Evolutionary conservation across 2,888 invertebrate species (phyloP).

Genomic region (Daptonema setosum): DNA sequence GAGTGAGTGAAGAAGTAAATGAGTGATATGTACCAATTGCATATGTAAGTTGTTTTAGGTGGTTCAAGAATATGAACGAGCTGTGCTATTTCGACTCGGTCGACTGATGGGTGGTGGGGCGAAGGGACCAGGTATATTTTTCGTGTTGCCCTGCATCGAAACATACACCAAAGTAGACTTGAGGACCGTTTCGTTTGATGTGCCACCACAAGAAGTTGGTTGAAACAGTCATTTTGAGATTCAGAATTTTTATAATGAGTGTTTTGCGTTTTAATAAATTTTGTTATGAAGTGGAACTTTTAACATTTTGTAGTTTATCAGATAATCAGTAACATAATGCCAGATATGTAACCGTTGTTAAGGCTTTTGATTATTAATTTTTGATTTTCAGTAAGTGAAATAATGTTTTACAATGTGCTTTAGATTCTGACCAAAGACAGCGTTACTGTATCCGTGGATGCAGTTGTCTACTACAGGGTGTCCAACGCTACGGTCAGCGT

Average conservation of each 20-base stretch:
- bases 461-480: constrained; percentile 42
- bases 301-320: too few species aligned
- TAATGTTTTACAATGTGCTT: too few species aligned
- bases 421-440: constrained; percentile 91
- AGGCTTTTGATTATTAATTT: too few species aligned
- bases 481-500: constrained; percentile 89
- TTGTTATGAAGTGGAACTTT: too few species aligned
- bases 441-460: constrained; percentile 88
- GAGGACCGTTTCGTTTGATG: constrained; percentile 79
- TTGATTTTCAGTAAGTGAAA: too few species aligned
- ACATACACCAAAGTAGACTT: constrained; percentile 70
- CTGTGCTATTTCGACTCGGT: constrained; percentile 46
- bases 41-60: constrained; percentile 11
- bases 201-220: constrained; percentile 82
- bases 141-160: constrained; percentile 75
- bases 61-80: constrained; percentile 42
- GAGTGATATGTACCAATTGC: too few species aligned
- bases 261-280: too few species aligned
- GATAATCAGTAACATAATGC: too few species aligned
- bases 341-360: too few species aligned
- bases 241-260: too few species aligned
- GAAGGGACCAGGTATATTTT: constrained; percentile 63
- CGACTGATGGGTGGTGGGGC: constrained; percentile 50
- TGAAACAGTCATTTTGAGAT: too few species aligned
- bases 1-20: too few species aligned